Percentiles rank a stretch among this genome's conserved stretches.
Conservation (phyloP, 2,797 vertebrate genomes). For the Huso huso region DNA sequence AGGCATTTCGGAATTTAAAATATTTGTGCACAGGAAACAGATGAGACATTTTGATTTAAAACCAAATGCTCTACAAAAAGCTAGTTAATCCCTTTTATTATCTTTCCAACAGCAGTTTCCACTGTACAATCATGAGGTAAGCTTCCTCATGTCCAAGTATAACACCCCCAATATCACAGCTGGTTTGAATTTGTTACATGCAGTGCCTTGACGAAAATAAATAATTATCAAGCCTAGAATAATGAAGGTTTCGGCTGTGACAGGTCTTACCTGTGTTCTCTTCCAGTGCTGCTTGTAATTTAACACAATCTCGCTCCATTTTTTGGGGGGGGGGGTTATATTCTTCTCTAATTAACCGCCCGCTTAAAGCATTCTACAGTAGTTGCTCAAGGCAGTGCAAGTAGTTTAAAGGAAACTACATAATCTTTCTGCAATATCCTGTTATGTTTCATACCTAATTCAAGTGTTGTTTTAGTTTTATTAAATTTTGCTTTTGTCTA, state of each 20-base stretch:
- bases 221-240: constrained; percentile 51
- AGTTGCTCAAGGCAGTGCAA: constrained; percentile 51
- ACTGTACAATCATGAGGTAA: constrained; percentile 72
- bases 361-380: constrained; percentile 47
- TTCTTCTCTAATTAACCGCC: constrained; percentile 55
- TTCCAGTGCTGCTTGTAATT: constrained; percentile 38
- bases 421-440: constrained; percentile 98
- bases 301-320: constrained; percentile 3
- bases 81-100: constrained; percentile 88
- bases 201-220: constrained; percentile 55
- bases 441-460: constrained; percentile 92
- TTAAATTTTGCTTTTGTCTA: constrained; percentile 75
- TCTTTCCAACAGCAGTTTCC: constrained; percentile 85
- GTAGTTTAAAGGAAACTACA: constrained; percentile 79
- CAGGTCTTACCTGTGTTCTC: constrained; percentile 41
- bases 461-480: constrained; percentile 73
- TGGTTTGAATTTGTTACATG: constrained; percentile 69
- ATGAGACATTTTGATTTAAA: constrained; percentile 91
- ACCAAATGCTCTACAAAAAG: constrained; percentile 75
- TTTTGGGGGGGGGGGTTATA: constrained; percentile 20
- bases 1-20: constrained; percentile 77
- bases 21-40: constrained; percentile 85
- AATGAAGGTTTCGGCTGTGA: constrained; percentile 51
- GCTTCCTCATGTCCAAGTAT: constrained; percentile 67
- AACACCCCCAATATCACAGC: constrained; percentile 66